Evolutionary conservation across 2,888 invertebrate genomes (phyloP).

Genomic region (Cartodere bifasciata): DNA sequence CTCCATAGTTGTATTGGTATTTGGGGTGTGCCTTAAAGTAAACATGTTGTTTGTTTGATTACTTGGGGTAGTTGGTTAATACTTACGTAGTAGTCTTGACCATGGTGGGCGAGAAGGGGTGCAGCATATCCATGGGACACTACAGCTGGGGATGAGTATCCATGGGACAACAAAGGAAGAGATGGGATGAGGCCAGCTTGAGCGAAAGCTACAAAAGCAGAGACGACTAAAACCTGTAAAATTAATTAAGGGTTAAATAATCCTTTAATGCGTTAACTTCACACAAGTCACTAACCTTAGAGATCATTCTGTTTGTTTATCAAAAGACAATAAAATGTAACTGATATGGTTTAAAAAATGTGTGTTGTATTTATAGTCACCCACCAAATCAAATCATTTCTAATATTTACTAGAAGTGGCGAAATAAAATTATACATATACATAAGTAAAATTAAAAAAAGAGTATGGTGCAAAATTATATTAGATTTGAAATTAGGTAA

Average conservation of each 20-base stretch:
- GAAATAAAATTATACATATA: no score
- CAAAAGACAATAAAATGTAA: no score
- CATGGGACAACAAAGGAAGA: background rate
- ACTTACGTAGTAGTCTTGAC: background rate
- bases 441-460: no score
- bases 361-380: no score
- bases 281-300: background rate
- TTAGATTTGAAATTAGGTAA: no score
- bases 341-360: no score
- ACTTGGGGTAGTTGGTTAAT: background rate
- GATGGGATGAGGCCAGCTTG: background rate
- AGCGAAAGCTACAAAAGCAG: background rate
- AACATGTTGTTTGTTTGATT: background rate
- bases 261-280: no score
- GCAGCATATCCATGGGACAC: constrained; percentile 2
- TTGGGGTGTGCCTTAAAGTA: constrained; percentile 9
- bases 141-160: constrained; percentile 2
- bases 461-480: no score
- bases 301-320: no score
- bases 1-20: constrained; percentile 10
- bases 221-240: background rate
- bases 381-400: no score
- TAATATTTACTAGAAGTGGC: no score
- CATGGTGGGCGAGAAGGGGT: background rate
- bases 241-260: background rate